Percentiles rank a stretch among this genome's conserved stretches.
Conservation (phyloP, 2,888 invertebrate species). For the Gari tellinella region DNA sequence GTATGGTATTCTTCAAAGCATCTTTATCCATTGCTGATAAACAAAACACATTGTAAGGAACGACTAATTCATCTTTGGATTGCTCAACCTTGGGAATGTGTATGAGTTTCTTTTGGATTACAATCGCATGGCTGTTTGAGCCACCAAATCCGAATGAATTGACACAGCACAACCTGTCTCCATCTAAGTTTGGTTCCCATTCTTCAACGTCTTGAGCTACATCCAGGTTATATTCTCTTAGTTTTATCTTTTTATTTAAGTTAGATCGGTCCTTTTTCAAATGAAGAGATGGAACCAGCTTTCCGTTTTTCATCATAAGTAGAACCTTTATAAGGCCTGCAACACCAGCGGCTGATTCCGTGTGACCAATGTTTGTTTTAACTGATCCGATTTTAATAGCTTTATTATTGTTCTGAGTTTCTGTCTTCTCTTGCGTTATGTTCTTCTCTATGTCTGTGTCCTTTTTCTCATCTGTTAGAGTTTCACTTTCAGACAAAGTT, state of each 20-base stretch:
- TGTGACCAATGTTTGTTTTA: conserved; percentile 71
- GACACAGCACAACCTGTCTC: conserved; percentile 45
- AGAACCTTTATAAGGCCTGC: conserved; percentile 69
- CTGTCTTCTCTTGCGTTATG: not conserved
- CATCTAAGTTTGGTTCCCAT: conserved; percentile 31
- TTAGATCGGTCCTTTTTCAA: conserved; percentile 41
- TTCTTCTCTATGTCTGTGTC: no score
- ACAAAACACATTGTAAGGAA: not conserved
- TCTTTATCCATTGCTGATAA: conserved; percentile 2
- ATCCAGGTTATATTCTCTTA: conserved; percentile 44
- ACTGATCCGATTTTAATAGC: conserved; percentile 64
- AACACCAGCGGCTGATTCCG: conserved; percentile 68
- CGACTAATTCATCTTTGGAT: not conserved
- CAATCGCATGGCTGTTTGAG: conserved; percentile 64
- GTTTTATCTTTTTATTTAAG: conserved; percentile 35
- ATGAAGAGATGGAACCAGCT: conserved; percentile 65
- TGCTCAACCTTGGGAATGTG: not conserved
- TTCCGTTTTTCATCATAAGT: conserved; percentile 66
- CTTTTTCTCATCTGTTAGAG: no score
- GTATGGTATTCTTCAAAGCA: not conserved
- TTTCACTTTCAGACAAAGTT: no score
- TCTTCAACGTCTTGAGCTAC: conserved; percentile 48
- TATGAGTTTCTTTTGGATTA: conserved; percentile 18
- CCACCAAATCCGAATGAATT: conserved; percentile 73
- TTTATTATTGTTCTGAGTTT: not conserved